phyloP scores from a whole-genome alignment of 2,113 vertebrate genomes.

The Pluvianellus socialis region DNA sequence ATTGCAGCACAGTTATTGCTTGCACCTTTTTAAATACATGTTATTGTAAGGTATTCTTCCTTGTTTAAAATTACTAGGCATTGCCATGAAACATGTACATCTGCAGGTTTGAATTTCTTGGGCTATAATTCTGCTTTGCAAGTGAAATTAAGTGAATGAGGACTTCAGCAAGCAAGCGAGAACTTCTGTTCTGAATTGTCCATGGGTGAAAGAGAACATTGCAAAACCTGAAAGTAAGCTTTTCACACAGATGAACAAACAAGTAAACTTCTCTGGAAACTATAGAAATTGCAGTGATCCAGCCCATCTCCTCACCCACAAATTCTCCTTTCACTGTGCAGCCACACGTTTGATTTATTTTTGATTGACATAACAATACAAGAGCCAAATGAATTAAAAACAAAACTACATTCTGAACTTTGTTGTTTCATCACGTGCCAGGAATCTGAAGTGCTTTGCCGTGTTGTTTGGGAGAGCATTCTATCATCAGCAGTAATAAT shows the following conservation, averaged over 20 bases:
- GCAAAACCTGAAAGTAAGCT: not conserved
- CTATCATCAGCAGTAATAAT: constrained; percentile 32
- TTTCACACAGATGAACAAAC: not conserved
- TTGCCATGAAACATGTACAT: not conserved
- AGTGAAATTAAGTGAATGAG: not conserved
- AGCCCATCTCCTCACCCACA: constrained; percentile 2
- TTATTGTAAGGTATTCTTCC: not conserved
- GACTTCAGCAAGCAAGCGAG: not conserved
- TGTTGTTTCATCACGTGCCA: constrained; percentile 40
- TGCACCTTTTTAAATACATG: not conserved
- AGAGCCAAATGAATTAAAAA: constrained; percentile 52
- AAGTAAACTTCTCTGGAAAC: not conserved
- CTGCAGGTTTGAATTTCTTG: not conserved
- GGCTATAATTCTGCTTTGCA: not conserved
- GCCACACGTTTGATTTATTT: constrained; percentile 44
- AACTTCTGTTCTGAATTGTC: not conserved
- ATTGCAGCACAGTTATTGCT: not conserved
- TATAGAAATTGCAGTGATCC: not conserved
- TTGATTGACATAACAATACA: constrained; percentile 47
- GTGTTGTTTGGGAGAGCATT: not conserved
- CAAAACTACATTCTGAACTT: not conserved
- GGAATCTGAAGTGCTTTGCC: constrained; percentile 8
- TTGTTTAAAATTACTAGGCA: not conserved
- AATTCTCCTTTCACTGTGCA: not conserved
- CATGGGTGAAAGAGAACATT: not conserved